Percentiles rank a stretch among this genome's conserved stretches.
Evolutionary conservation across 1,140 invertebrate genomes (phyloP).

Genomic region (Caenorhabditis remanei): DNA sequence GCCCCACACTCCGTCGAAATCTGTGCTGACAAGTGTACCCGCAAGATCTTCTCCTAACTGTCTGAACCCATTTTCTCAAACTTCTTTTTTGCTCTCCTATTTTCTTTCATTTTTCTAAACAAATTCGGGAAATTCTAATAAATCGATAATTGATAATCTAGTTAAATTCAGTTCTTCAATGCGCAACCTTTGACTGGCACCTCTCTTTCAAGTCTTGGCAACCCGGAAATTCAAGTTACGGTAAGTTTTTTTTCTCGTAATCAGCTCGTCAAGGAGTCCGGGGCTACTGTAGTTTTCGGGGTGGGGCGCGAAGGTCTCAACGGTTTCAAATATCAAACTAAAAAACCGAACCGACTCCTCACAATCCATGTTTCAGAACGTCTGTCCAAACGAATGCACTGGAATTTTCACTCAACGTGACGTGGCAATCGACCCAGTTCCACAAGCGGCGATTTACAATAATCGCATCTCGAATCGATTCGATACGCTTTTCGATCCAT

Average conservation of each 20-base stretch:
- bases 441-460: slow-evolving; percentile 53
- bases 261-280: background rate
- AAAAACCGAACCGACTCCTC: too few relatives aligned
- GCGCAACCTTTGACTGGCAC: slow-evolving; percentile 16
- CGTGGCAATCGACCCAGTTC: slow-evolving; percentile 53
- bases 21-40: slow-evolving; percentile 52
- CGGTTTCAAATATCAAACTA: too few relatives aligned
- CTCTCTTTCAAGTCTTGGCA: background rate
- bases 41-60: slow-evolving; percentile 47
- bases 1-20: slow-evolving; percentile 32
- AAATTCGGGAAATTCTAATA: background rate
- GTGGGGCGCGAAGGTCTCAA: too few relatives aligned
- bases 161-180: slow-evolving; percentile 18
- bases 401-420: slow-evolving; percentile 40
- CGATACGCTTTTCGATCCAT: slow-evolving; percentile 41
- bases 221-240: slow-evolving; percentile 37
- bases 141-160: background rate
- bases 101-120: background rate
- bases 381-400: slow-evolving; percentile 52
- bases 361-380: background rate
- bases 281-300: too few relatives aligned
- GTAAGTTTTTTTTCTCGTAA: background rate
- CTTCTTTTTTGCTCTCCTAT: background rate
- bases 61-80: background rate
- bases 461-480: slow-evolving; percentile 52